Evolutionary conservation across 2,113 vertebrate species (phyloP).

Genomic region (Crotalus viridis): DNA sequence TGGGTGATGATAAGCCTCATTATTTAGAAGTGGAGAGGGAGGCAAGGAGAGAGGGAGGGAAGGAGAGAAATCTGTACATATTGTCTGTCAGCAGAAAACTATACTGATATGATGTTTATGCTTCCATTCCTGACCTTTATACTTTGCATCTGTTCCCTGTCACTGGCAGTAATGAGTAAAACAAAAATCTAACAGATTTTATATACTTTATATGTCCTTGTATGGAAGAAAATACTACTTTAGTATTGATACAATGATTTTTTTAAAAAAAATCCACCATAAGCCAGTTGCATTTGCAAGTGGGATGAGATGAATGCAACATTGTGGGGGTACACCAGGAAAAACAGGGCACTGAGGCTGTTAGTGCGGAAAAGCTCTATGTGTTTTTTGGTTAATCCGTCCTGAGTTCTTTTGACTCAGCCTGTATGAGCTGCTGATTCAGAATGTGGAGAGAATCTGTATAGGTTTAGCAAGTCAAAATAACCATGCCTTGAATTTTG

Average conservation of each 20-base stretch:
- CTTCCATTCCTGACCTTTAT: background rate
- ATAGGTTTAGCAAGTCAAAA: constrained; percentile 25
- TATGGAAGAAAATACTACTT: background rate
- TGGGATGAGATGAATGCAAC: background rate
- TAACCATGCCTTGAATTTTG: constrained; percentile 28
- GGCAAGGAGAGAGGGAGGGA: background rate
- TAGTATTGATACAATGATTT: background rate
- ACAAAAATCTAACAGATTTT: background rate
- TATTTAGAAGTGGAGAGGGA: background rate
- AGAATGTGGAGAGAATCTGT: constrained; percentile 58
- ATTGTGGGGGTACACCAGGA: background rate
- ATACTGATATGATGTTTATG: background rate
- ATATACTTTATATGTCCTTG: background rate
- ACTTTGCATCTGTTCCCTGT: background rate
- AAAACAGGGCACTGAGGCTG: background rate
- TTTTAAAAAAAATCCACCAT: background rate
- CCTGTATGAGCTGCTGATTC: constrained; percentile 41
- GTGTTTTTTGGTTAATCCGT: background rate
- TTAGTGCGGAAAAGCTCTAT: background rate
- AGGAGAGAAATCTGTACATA: background rate
- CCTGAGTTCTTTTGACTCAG: constrained; percentile 5
- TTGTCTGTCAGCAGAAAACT: background rate
- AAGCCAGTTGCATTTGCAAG: background rate
- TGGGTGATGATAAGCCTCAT: background rate
- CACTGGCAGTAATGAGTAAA: background rate